Conservation (phyloP, 2,888 invertebrate species). For the Dolichopus griseipennis region DNA sequence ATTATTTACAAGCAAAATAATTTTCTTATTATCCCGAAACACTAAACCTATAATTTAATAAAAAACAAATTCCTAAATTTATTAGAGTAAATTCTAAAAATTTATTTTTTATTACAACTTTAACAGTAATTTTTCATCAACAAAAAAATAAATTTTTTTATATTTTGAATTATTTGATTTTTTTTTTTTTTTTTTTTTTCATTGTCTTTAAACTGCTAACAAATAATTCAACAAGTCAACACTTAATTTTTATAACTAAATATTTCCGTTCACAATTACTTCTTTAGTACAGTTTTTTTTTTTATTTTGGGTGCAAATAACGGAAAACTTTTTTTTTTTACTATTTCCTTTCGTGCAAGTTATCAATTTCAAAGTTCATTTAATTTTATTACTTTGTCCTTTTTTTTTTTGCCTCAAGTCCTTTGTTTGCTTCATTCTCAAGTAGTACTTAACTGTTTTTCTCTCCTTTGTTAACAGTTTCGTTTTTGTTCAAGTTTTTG, state of each 20-base stretch:
- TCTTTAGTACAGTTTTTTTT: too few relatives aligned
- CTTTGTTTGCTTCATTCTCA: too few relatives aligned
- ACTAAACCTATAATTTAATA: too few relatives aligned
- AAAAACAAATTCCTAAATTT: too few relatives aligned
- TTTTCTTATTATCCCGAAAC: too few relatives aligned
- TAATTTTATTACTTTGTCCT: background rate
- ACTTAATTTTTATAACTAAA: background rate
- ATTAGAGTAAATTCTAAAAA: background rate
- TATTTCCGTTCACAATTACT: background rate
- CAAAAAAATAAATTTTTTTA: too few relatives aligned
- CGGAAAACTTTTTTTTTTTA: background rate
- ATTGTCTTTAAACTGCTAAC: background rate
- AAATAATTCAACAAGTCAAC: conserved; percentile 1
- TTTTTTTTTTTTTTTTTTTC: too few relatives aligned
- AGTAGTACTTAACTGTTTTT: too few relatives aligned
- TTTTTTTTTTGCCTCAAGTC: background rate
- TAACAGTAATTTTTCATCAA: too few relatives aligned
- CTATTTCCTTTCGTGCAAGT: conserved; percentile 1
- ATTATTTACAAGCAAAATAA: too few relatives aligned
- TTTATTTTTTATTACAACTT: background rate
- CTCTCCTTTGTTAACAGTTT: too few relatives aligned
- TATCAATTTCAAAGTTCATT: background rate
- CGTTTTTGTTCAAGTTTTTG: too few relatives aligned
- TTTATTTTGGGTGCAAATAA: background rate
- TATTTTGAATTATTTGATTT: background rate